Conservation (phyloP, 2,797 vertebrate species). For the Cynopterus sphinx region DNA sequence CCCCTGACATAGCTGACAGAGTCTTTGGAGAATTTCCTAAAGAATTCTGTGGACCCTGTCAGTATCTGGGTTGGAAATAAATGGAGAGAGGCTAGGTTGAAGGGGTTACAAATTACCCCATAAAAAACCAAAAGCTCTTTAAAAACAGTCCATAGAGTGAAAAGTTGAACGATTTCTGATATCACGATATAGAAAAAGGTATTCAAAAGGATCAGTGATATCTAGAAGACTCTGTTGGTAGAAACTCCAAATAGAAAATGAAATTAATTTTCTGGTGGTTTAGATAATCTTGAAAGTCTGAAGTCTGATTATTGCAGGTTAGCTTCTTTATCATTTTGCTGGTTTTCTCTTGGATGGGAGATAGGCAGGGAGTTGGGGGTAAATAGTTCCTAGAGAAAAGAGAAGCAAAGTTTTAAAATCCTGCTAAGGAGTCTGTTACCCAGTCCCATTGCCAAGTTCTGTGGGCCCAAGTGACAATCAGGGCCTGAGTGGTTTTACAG, state of each 20-base stretch:
- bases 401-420: conserved; percentile 21
- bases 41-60: conserved; percentile 37
- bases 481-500: neutral
- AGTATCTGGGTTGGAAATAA: conserved; percentile 30
- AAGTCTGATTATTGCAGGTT: conserved; percentile 82
- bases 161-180: conserved; percentile 82
- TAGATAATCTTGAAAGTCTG: conserved; percentile 76
- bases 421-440: neutral
- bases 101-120: conserved; percentile 75
- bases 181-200: conserved; percentile 82
- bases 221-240: conserved; percentile 82
- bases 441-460: neutral
- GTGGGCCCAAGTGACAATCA: neutral
- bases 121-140: conserved; percentile 72
- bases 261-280: conserved; percentile 78
- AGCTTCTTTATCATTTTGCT: conserved; percentile 80
- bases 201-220: conserved; percentile 73
- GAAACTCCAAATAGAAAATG: conserved; percentile 81
- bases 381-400: conserved; percentile 63
- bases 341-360: conserved; percentile 69
- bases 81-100: conserved; percentile 60
- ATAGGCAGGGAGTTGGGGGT: conserved; percentile 12
- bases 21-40: neutral
- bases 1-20: conserved; percentile 37
- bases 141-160: conserved; percentile 81